phyloP scores from a whole-genome alignment of 2,113 vertebrate species.

The Sarotherodon lohbergeri region DNA sequence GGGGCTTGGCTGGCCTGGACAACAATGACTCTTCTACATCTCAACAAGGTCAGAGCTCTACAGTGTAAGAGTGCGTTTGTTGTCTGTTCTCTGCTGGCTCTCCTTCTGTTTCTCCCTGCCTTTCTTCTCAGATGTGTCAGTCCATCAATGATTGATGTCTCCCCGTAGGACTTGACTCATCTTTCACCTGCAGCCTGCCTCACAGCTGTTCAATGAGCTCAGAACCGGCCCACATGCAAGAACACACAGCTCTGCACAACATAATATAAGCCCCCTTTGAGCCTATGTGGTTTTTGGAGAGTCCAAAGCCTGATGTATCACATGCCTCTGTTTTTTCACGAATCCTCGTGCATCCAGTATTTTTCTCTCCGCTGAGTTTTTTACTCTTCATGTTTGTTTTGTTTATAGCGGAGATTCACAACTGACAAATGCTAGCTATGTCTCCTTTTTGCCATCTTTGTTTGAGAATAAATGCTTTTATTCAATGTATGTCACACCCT shows the following conservation, averaged over 20 bases:
- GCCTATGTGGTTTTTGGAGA: slow-evolving; percentile 8
- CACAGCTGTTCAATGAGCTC: slow-evolving; percentile 56
- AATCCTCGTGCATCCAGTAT: slow-evolving; percentile 21
- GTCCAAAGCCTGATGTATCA: slow-evolving; percentile 11
- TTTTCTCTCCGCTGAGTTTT: not conserved
- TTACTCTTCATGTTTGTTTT: not conserved
- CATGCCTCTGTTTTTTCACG: not conserved
- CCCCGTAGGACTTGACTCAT: slow-evolving; percentile 52
- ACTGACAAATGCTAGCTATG: slow-evolving; percentile 7
- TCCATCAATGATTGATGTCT: slow-evolving; percentile 57
- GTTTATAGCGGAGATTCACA: not conserved
- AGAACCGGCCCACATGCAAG: slow-evolving; percentile 9
- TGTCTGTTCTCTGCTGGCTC: slow-evolving; percentile 23
- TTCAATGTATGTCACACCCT: slow-evolving; percentile 25
- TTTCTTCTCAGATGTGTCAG: slow-evolving; percentile 51
- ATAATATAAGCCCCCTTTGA: slow-evolving; percentile 2
- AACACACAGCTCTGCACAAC: not conserved
- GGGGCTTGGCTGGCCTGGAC: slow-evolving; percentile 7
- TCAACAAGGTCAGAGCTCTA: slow-evolving; percentile 9
- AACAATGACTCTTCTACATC: not conserved
- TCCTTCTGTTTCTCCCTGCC: slow-evolving; percentile 18
- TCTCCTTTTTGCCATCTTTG: slow-evolving; percentile 18
- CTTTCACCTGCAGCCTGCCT: slow-evolving; percentile 64
- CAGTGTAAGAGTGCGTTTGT: slow-evolving; percentile 15
- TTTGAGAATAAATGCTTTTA: slow-evolving; percentile 34